A percentile compares a stretch with the other conserved stretches of the same genome.
These are phyloP conservation scores for Triplophysa yarkandensis DNA, from an alignment of 2,797 vertebrate species.

Conservation along the genomic window DNA sequence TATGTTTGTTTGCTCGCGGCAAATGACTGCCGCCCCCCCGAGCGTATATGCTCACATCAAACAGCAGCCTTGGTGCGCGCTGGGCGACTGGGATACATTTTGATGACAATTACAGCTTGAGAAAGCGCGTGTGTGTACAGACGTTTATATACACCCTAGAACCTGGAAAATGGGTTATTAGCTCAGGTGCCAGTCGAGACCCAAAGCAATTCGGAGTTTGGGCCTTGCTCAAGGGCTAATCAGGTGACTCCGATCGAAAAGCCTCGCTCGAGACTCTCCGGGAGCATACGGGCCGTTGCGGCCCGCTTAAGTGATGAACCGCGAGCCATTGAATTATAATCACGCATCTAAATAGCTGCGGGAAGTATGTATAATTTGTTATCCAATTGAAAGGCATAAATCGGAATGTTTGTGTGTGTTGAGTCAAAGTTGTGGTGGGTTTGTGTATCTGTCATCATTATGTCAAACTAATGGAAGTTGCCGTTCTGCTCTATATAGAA, in stretches of 20 bases:
- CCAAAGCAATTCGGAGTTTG: conserved; percentile 15
- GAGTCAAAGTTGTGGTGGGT: neutral
- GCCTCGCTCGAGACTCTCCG: neutral
- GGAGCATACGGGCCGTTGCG: neutral
- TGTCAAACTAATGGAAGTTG: neutral
- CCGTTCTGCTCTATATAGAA: no score
- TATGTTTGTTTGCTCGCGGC: conserved; percentile 34
- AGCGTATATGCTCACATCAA: conserved; percentile 28
- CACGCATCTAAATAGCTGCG: neutral
- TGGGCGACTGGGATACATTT: conserved; percentile 13
- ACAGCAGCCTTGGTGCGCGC: neutral
- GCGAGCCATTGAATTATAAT: conserved; percentile 6
- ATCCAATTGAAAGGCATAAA: conserved; percentile 15
- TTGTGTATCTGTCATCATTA: neutral
- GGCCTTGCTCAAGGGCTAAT: conserved; percentile 26
- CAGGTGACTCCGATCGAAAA: conserved; percentile 9
- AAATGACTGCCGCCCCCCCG: conserved; percentile 35
- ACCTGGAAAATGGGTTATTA: conserved; percentile 29
- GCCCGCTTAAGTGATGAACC: neutral
- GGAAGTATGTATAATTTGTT: neutral
- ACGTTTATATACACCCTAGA: neutral
- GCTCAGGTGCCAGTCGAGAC: conserved; percentile 32
- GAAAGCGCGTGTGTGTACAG: conserved; percentile 16
- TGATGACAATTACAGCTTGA: conserved; percentile 39
- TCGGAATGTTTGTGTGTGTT: conserved; percentile 13